Evolutionary conservation across 2,113 vertebrate genomes (phyloP).

Genomic region (Solea senegalensis): DNA sequence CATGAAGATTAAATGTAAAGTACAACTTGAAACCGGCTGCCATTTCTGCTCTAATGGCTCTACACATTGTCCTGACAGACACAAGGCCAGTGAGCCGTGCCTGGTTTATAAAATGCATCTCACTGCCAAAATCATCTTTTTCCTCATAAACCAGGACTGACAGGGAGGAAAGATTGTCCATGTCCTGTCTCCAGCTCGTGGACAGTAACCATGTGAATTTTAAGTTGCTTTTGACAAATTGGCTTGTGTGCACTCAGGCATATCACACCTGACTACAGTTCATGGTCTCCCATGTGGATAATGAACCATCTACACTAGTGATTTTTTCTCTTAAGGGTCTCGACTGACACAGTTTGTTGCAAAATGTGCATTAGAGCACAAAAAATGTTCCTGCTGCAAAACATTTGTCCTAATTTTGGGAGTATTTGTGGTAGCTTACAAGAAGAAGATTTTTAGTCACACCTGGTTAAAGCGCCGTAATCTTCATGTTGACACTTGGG

Average conservation of each 20-base stretch:
- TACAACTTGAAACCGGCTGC: slow-evolving; percentile 34
- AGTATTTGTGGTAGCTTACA: too few relatives aligned
- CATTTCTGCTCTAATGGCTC: slow-evolving; percentile 48
- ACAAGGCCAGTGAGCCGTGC: slow-evolving; percentile 54
- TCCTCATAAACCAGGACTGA: slow-evolving; percentile 58
- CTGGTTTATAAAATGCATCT: slow-evolving; percentile 55
- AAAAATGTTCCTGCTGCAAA: too few relatives aligned
- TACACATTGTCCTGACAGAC: slow-evolving; percentile 47
- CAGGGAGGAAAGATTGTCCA: slow-evolving; percentile 46
- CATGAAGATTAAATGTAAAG: slow-evolving; percentile 54
- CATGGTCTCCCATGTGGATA: slow-evolving; percentile 15
- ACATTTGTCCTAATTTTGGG: too few relatives aligned
- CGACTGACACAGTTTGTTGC: neutral
- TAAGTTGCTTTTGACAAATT: slow-evolving; percentile 59
- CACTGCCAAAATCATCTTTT: slow-evolving; percentile 56
- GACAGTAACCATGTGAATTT: slow-evolving; percentile 50
- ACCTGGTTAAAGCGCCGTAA: too few relatives aligned
- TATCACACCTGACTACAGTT: slow-evolving; percentile 19
- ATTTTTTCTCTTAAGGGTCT: neutral
- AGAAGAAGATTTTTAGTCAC: too few relatives aligned
- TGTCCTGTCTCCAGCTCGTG: slow-evolving; percentile 34
- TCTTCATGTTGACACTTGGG: too few relatives aligned
- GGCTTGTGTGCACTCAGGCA: slow-evolving; percentile 14
- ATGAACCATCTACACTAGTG: slow-evolving; percentile 32
- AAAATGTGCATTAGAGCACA: neutral